Evolutionary conservation across 2,113 vertebrate species (phyloP), one percentile per base, ranked within the genome.

Genomic region (Apus apus): DNA sequence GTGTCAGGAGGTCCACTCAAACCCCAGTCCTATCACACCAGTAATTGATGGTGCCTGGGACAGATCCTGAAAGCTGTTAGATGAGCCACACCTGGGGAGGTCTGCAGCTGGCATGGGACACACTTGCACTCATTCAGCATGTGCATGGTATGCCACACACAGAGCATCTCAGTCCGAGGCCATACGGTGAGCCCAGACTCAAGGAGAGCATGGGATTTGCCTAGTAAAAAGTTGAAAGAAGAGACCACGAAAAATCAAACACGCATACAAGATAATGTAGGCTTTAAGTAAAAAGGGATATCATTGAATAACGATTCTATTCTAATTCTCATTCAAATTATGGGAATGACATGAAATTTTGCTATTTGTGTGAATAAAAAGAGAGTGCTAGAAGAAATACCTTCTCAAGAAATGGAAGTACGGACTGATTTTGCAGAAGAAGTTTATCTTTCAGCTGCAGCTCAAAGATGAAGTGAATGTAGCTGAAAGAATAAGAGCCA

Each of bases 141-240:
- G 6, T 11, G 9, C 23, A 27, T 0, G 3, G 62, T 4, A 46
- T 0, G 1, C 50, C 27, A 21, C 40, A 23, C 2, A 1, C 8
- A 7, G 15, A 21, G 57, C 30, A 12, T 4, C 61, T n/a, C 56
- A 8, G 23, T 30, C 36, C 20, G 22, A 30, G 43, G 32, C 32
- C 13, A 13, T 4, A 23, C 1, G 3, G 48, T 14, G 8, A 70
- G 25, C 40, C 89, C 68, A 81, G 48, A n/a, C 13, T 27, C 53
- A 66, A 40, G 45, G 13, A 50, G 9, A 66, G 29, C 25, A 30
- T 0, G 4, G 45, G 25, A 60, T 66, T 46, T 65, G 29, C 45
- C 50, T 48, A 40, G 13, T 3, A 27, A 40, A 20, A 26, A 71
- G 32, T 5, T 25, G 36, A 29, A 57, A 71, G 45, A 32, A 48